Evolutionary conservation across 2,113 vertebrate genomes (phyloP).

Genomic region (Microtus pennsylvanicus): DNA sequence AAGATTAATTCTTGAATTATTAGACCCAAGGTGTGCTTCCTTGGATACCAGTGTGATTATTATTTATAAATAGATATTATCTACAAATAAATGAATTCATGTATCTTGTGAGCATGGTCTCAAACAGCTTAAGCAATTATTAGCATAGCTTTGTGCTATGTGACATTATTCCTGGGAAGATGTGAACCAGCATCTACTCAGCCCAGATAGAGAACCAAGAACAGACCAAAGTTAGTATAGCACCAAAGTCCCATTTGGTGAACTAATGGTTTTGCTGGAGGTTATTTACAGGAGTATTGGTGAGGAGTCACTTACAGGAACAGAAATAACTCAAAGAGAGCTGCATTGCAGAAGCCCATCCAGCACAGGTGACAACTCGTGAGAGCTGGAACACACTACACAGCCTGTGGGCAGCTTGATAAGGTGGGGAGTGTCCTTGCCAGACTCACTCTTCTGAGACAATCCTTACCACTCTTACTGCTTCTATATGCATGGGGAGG

Average conservation of each 20-base stretch:
- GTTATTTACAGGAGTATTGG: background rate
- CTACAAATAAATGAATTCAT: background rate
- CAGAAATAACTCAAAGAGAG: too few relatives aligned
- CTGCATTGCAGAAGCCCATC: too few relatives aligned
- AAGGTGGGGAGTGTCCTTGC: too few relatives aligned
- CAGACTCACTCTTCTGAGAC: too few relatives aligned
- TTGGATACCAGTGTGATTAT: background rate
- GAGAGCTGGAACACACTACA: too few relatives aligned
- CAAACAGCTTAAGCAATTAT: background rate
- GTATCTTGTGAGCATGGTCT: background rate
- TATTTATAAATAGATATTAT: background rate
- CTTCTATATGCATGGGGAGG: too few relatives aligned
- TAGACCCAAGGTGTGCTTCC: background rate
- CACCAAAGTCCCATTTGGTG: background rate
- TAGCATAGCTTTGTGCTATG: background rate
- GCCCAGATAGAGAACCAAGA: background rate
- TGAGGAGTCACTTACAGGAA: background rate
- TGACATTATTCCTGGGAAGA: background rate
- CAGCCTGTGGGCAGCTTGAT: too few relatives aligned
- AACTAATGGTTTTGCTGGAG: background rate
- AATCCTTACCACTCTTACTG: too few relatives aligned
- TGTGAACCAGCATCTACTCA: background rate
- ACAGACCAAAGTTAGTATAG: background rate
- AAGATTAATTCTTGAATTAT: slow-evolving; percentile 19
- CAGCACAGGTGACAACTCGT: too few relatives aligned